Evolutionary conservation across 2,888 invertebrate species (phyloP).

Genomic region (Eupithecia tripunctaria): DNA sequence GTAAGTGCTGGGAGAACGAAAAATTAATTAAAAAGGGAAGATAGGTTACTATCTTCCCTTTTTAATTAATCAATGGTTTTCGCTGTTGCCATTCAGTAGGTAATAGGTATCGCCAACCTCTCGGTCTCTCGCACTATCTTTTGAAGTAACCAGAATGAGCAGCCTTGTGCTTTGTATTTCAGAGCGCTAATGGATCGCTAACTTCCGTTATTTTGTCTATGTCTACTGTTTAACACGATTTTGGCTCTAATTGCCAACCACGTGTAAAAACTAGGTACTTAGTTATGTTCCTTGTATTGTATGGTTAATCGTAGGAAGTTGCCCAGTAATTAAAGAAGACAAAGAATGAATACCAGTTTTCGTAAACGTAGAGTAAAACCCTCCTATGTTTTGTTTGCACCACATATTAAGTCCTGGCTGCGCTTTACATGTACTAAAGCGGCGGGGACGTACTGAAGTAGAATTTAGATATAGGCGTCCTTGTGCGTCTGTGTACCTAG

Average conservation of each 20-base stretch:
- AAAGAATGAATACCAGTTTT: not conserved
- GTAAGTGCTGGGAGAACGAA: no score
- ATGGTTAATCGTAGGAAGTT: not conserved
- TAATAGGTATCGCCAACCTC: no score
- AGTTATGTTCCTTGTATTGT: not conserved
- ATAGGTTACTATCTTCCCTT: no score
- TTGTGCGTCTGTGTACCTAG: no score
- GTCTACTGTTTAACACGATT: conserved; percentile 24
- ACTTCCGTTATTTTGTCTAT: conserved; percentile 43
- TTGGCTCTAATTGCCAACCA: conserved; percentile 26
- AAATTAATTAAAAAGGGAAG: no score
- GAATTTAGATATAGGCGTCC: no score
- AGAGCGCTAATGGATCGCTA: conserved; percentile 41
- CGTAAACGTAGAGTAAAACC: not conserved
- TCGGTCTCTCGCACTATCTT: conserved; percentile 22
- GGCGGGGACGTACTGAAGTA: no score
- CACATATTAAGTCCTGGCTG: no score
- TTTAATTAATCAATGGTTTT: no score
- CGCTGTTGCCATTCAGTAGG: not conserved
- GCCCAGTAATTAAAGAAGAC: not conserved
- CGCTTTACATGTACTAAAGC: no score
- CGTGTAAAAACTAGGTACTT: not conserved
- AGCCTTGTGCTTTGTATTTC: conserved; percentile 34
- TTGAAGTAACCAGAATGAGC: conserved; percentile 16
- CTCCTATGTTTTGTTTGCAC: not conserved